These are phyloP conservation scores for Amphimedon queenslandica DNA, from an alignment of 37 sponge, comb jelly and placozoan species.

Conservation along the genomic window DNA sequence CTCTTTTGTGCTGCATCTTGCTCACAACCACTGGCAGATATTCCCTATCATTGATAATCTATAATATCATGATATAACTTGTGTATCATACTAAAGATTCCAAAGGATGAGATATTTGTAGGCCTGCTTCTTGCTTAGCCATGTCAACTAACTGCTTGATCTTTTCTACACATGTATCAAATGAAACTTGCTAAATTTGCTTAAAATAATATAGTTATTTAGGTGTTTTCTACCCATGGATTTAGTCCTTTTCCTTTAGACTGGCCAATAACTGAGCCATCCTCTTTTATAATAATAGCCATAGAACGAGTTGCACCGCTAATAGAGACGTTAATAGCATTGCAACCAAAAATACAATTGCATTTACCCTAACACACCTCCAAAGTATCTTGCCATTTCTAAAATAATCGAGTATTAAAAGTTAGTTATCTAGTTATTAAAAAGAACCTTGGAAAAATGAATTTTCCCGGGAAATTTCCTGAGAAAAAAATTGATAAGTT, in stretches of 20 bases:
- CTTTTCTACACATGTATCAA: constrained; percentile 51
- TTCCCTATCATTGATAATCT: constrained; percentile 47
- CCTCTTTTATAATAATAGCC: constrained; percentile 32
- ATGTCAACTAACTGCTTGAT: constrained; percentile 46
- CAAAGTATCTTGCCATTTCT: constrained; percentile 17
- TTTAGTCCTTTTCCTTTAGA: constrained; percentile 42
- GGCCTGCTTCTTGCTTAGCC: constrained; percentile 64
- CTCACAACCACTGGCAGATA: constrained; percentile 94
- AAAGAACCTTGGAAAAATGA: no score
- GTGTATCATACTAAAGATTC: constrained; percentile 47
- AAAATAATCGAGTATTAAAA: background rate
- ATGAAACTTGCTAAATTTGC: constrained; percentile 47
- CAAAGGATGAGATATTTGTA: constrained; percentile 37
- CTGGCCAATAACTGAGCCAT: constrained; percentile 27
- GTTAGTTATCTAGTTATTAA: no score
- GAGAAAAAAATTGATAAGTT: no score
- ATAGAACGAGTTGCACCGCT: constrained; percentile 59
- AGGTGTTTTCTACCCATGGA: constrained; percentile 43
- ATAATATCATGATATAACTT: background rate
- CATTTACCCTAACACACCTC: constrained; percentile 51
- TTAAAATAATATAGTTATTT: no score
- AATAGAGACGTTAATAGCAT: background rate
- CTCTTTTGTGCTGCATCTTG: constrained; percentile 69
- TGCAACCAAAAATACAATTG: background rate
- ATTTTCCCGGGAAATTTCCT: no score